Base-by-base conservation (phyloP, 1,140 invertebrate species). In the Pemphigus obesinymphae region DNA sequence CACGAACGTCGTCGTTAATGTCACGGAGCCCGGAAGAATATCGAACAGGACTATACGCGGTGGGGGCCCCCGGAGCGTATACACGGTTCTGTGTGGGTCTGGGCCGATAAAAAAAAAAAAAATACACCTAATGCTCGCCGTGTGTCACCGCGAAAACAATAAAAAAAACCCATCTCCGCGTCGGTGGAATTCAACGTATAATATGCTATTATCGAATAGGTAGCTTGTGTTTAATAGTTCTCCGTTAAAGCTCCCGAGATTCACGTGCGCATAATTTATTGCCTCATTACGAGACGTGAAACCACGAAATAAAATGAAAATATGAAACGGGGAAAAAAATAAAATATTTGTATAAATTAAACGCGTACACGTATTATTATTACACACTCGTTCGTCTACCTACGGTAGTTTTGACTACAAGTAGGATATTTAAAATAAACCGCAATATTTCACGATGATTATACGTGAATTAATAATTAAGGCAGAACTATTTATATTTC, bases 1-100 rank as follows among this genome's bases (percentile, higher is more conserved):
- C n/a, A 43, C 13, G n/a, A 8, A 70, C 66, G 37, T 43, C 66
- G n/a, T 70, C 66, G n/a, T 70, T 70, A 70, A 70, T 43, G 23
- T 43, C 66, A 26, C 40, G 13, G n/a, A 43, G 2, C 5, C 68
- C 40, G 37, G 37, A 70, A 45, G n/a, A 43, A 70, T 11, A 43
- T 43, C 17, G 66, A n/a, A 43, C 34, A 23, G 13, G 34, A n/a
- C 31, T 10, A n/a, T 20, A 40, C 29, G n/a, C 10, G 63, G 45
- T 15, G 11, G 45, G 13, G 13, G n/a, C n/a, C 37, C 37, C 34
- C 66, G 34, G 63, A 68, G 63, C 3, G 31, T 37, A 10, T 70
- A 70, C 61, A 34, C 61, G 61, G 1, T 17, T 23, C 20, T 66
- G 61, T 17, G 31, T 66, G 61, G 61, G 34, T 10, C 23, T 26